Evolutionary conservation across 2,888 invertebrate species (phyloP), one percentile per base, ranked within the genome.

Genomic region (Polyommatus icarus): DNA sequence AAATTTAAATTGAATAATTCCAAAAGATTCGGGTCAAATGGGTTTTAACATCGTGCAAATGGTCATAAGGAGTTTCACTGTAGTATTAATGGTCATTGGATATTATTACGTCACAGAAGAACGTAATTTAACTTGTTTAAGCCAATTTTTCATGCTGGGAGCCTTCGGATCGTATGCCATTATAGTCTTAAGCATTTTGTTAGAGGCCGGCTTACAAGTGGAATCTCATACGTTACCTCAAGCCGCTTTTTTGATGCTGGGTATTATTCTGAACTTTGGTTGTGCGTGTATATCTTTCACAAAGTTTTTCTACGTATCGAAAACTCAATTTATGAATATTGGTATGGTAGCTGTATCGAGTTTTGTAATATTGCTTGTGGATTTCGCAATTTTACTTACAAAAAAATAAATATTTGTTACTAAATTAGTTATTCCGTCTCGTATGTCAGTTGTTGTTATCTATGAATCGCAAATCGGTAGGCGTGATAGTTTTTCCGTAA

Each of bases 91-190:
- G 87, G 24, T 82, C 1, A 7, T 87, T 0, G 87, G 85, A 0
- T 82, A 86, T 18, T 87, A 86, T 76, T 86, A 81, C 76, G 86
- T 83, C 78, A 89, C 90, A 1, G 91, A 90, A 79, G 78, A 80
- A 78, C 71, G 76, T 1, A 78, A 86, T 24, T 78, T 88, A 76
- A 80, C 81, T 18, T 79, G 84, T 0, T 78, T 83, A 1, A 79
- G 81, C 36, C 84, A 83, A 76, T 91, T 90, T 76, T 24, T 88
- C 2, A 86, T 87, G 80, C 82, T 85, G 0, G 91, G 90, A 46
- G 83, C 88, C 0, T 89, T 84, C 32, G 90, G 91, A 3, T 81
- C 86, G 18, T 87, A 84, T 75, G 61, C 83, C 0, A 78, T 88
- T 1, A 77, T 89, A 2, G 83, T 85, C 1, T 78, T 90, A 1